Percentiles rank a stretch among this genome's conserved stretches.
phyloP scores from a whole-genome alignment of 2,113 vertebrate species.

The Seriola quinqueradiata region DNA sequence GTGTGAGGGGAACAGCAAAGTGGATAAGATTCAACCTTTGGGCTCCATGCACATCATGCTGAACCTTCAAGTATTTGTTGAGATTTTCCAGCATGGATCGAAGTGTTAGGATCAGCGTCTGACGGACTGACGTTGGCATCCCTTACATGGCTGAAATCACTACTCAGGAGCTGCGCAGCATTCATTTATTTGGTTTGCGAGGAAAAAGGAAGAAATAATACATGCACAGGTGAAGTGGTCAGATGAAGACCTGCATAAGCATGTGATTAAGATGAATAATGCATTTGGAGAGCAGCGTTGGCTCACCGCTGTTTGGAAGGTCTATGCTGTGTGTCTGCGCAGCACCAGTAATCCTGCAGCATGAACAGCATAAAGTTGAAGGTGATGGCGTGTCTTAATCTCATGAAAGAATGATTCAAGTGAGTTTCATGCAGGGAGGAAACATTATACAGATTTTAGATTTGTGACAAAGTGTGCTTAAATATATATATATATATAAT shows the following conservation, averaged over 20 bases:
- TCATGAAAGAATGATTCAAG: too few species aligned
- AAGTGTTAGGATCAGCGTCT: too few species aligned
- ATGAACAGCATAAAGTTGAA: not conserved
- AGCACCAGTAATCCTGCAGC: not conserved
- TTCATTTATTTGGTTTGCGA: not conserved
- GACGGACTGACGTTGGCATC: too few species aligned
- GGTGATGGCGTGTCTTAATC: not conserved
- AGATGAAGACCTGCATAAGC: conserved; percentile 15
- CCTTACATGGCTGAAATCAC: not conserved
- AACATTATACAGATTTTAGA: too few species aligned
- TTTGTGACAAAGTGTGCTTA: too few species aligned
- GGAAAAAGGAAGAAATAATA: not conserved
- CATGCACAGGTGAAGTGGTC: not conserved
- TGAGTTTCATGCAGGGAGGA: too few species aligned
- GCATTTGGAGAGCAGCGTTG: not conserved
- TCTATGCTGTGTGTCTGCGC: not conserved
- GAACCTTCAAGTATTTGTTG: not conserved
- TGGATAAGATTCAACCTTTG: not conserved
- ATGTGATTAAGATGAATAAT: conserved; percentile 18
- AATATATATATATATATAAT: too few species aligned
- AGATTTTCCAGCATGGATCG: not conserved
- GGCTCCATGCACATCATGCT: not conserved
- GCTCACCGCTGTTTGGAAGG: not conserved
- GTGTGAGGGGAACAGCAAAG: not conserved
- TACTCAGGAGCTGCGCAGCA: not conserved